phyloP scores from a whole-genome alignment of 2,113 vertebrate species.

The Chrysemys picta region DNA sequence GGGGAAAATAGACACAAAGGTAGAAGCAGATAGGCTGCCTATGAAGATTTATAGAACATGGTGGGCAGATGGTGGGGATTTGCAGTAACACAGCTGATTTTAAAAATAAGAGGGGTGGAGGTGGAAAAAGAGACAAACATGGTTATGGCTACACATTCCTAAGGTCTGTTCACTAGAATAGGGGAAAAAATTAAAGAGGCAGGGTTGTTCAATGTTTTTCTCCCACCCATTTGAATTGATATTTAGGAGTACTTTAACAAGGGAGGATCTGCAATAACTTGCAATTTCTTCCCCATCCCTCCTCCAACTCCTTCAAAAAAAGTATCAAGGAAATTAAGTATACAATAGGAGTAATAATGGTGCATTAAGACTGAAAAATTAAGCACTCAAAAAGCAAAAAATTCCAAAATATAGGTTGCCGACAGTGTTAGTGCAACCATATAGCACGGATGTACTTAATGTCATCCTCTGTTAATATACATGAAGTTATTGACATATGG shows the following conservation, averaged over 20 bases:
- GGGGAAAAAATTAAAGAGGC: background rate
- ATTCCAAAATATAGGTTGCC: background rate
- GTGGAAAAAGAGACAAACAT: constrained; percentile 50
- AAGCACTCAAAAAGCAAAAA: background rate
- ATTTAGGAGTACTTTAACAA: background rate
- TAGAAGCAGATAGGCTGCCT: constrained; percentile 40
- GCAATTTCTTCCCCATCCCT: background rate
- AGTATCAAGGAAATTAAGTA: background rate
- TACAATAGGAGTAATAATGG: background rate
- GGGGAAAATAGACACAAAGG: background rate
- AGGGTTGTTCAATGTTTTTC: background rate
- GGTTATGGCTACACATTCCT: constrained; percentile 43
- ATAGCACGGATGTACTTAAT: background rate
- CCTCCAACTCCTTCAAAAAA: background rate
- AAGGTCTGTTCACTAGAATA: constrained; percentile 5
- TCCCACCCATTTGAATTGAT: background rate
- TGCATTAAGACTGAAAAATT: background rate
- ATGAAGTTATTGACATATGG: background rate
- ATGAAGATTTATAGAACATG: constrained; percentile 33
- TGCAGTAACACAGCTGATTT: constrained; percentile 72
- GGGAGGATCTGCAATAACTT: background rate
- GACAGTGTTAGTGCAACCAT: background rate
- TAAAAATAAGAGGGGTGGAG: constrained; percentile 60
- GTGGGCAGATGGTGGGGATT: constrained; percentile 65
- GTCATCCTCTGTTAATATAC: background rate